Base-by-base conservation (phyloP, 2,113 vertebrate species). In the Micronycteris hirsuta region DNA sequence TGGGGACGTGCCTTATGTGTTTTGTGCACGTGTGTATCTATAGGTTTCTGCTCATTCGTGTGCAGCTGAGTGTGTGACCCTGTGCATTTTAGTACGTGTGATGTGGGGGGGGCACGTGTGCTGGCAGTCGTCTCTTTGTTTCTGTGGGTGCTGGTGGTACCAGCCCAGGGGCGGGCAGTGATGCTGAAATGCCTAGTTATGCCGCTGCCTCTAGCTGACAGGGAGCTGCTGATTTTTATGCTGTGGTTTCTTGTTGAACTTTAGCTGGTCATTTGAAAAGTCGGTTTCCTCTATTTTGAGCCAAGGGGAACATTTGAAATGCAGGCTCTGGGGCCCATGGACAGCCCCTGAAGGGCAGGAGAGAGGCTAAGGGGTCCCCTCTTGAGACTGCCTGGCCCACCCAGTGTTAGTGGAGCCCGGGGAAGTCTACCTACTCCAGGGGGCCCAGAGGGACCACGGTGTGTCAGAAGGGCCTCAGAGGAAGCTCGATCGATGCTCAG, bases 191-290 rank as follows among this genome's bases (percentile, higher is more conserved):
- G 82, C 54, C 88, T 58, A 36, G 71, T 73, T 70, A 73, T 54
- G 9, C 16, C 33, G 78, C 71, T 96, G 92, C 14, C 80, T 77
- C 28, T 78, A 88, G 61, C 86, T 96, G 83, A 84, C 91, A 2
- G 16, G 68, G 52, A 82, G 26, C 65, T 65, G 31, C 58, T 89
- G 89, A 77, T 49, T 94, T 96, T 94, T 77, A 63, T 85, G 17
- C 54, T 92, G 82, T 93, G 94, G 93, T 86, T 97, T 97, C 94
- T 95, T 84, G 86, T 58, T 61, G 67, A 90, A 95, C 91, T 93
- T 38, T 26, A 95, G 71, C 28, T 96, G 28, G 77, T 81, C 78
- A 71, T 92, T 96, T 96, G 81, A 89, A 97, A 96, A 97, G 93
- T 94, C 12, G 7, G 26, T 83, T 70, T 95, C 92, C 84, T 93